Base-by-base conservation (phyloP, 2,888 invertebrate genomes). In the Thelaira solivaga region DNA sequence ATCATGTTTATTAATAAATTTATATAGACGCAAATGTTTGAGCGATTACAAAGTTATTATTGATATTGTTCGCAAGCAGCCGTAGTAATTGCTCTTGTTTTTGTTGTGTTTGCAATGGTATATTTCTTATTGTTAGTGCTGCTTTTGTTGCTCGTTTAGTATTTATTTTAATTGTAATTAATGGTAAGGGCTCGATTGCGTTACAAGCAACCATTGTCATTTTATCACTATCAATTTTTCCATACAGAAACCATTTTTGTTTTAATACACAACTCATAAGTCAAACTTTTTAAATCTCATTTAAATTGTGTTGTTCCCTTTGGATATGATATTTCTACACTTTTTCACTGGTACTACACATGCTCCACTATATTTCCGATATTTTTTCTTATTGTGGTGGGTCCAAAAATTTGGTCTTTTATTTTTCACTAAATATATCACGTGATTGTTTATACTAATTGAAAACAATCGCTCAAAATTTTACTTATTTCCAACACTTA, bases 171-270 rank as follows among this genome's bases (percentile, higher is more conserved):
- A 11, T 51, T 36, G 26, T 20, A 43, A 59, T 22, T 65, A 36
- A 45, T 59, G 43, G 43, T 64, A 29, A 65, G 67, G 57, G 45
- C 61, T 67, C 55, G 72, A 53, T 39, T 51, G 34, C 26, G 36
- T 61, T 74, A 59, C 61, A 45, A 2, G 26, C 45, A 45, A 53
- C 36, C 67, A 67, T 74, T 74, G 16, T 45, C 61, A 74, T n/a
- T 67, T 73, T 51, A 65, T 74, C 47, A 73, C 36, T 55, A 36
- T 20, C 11, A 74, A 36, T 29, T 61, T 45, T 45, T 53, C 11
- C 16, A 29, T 3, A 20, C 36, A 36, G 6, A 18, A 47, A 55
- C 47, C n/a, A n/a, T 34, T 36, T 24, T 39, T 36, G 24, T 22
- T 26, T 16, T 24, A 39, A 57, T 10, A 39, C 24, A 57, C 5